Base-by-base conservation (phyloP, 1,140 invertebrate genomes). In the Macrotrachela quadricornifera region DNA sequence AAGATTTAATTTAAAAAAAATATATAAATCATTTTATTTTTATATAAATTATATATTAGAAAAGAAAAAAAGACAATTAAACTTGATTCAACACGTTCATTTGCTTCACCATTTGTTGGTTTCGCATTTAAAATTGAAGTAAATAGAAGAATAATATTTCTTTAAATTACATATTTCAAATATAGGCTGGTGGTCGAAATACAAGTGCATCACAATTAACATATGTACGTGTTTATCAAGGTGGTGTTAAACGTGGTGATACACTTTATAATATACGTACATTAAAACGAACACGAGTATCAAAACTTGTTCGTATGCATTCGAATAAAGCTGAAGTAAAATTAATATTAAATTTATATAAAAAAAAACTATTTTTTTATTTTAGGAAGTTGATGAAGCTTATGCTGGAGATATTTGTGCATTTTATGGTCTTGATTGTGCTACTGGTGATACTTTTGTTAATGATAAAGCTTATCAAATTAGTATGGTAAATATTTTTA, bases 391-490 rank as follows among this genome's bases (percentile, higher is more conserved):
- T 0, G 77, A 74, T 56, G 81, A 88, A 71, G 82, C 88, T 0
- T 83, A 78, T 64, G 83, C 94, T 21, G 94, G 94, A 6, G 94
- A 99, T 67, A 99, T 99, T 58, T 94, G 90, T 73, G 91, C 92
- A 1, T 64, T 94, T 44, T 96, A 96, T 72, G 94, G 94, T 4
- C 77, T 99, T n/a, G 92, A 99, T 64, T 99, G 92, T 73, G 85
- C 88, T 9, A 92, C 86, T 59, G 94, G 94, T 58, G 94, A 99
- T 65, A 91, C 90, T 0, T 99, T 99, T 65, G 81, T 90, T 0
- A 82, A 77, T 8, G 77, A 91, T 63, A 73, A 75, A 44, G 82
- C 83, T 64, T 61, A 80, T 6, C 67, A 82, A 50, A 59, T 96
- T 46, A 81, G 87, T 14, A 83, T 95, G 82, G 77, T 78, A 60